Evolutionary conservation across 1,140 invertebrate species (phyloP).

Genomic region (Mizuhopecten yessoensis): DNA sequence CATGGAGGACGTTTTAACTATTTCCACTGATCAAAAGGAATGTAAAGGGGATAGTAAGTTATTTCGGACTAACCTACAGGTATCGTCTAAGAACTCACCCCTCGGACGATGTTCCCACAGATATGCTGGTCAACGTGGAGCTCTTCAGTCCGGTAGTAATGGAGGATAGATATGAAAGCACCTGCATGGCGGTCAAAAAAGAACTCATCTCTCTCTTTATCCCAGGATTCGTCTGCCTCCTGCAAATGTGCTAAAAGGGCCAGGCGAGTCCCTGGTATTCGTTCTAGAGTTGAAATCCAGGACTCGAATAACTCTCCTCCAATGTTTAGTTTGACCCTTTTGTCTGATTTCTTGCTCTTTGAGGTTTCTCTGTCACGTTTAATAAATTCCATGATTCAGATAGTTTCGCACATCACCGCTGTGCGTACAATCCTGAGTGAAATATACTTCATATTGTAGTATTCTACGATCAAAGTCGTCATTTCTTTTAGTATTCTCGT

Average conservation of each 20-base stretch:
- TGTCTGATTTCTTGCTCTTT: conserved; percentile 50
- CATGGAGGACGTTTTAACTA: no score
- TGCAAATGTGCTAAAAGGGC: conserved; percentile 71
- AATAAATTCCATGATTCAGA: conserved; percentile 60
- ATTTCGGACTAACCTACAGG: no score
- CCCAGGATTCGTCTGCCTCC: conserved; percentile 75
- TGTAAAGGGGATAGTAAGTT: no score
- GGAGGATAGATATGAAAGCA: conserved; percentile 77
- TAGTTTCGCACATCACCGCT: background rate
- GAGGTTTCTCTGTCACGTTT: conserved; percentile 57
- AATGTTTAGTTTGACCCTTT: conserved; percentile 71
- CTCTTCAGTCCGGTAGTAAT: conserved; percentile 81
- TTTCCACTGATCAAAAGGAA: no score
- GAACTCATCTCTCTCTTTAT: conserved; percentile 74
- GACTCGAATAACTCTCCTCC: conserved; percentile 74
- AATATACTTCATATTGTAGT: no score
- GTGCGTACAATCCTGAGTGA: background rate
- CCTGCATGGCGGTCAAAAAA: conserved; percentile 81
- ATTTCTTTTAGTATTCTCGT: no score
- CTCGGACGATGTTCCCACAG: conserved; percentile 98
- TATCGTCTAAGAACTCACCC: no score
- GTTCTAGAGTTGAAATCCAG: conserved; percentile 69
- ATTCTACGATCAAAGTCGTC: no score
- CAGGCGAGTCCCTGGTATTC: conserved; percentile 70
- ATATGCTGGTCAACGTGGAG: conserved; percentile 98